phyloP scores from a whole-genome alignment of 2,888 invertebrate species.

The Aproaerema taeniolella region DNA sequence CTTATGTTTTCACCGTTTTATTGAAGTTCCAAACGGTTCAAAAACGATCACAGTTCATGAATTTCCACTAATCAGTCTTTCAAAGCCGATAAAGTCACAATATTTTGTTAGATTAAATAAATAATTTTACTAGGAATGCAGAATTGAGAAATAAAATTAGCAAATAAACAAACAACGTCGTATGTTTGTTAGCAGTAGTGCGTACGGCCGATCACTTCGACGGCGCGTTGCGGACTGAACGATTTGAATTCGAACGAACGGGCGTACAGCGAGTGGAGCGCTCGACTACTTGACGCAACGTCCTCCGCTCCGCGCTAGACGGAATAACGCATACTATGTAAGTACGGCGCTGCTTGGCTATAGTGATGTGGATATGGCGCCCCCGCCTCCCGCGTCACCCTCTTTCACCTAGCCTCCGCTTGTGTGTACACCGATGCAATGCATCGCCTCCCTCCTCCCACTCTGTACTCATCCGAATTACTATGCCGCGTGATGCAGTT shows the following conservation, averaged over 20 bases:
- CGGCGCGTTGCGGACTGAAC: conserved; percentile 62
- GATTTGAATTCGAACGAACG: conserved; percentile 25
- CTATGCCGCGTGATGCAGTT: conserved; percentile 16
- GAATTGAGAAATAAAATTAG: conserved; percentile 35
- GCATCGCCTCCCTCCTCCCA: conserved; percentile 26
- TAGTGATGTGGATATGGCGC: conserved; percentile 24
- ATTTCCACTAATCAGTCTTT: conserved; percentile 34
- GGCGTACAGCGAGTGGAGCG: conserved; percentile 29
- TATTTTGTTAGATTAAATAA: conserved; percentile 17
- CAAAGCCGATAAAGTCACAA: conserved; percentile 27
- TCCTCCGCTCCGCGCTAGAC: conserved; percentile 55
- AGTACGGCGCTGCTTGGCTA: conserved; percentile 29
- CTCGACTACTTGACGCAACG: conserved; percentile 39
- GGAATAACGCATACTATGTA: conserved; percentile 54
- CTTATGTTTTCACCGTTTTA: conserved; percentile 52
- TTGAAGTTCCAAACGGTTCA: conserved; percentile 55
- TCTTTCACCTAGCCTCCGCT: conserved; percentile 18
- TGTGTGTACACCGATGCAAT: conserved; percentile 17
- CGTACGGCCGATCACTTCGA: conserved; percentile 46
- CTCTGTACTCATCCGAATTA: conserved; percentile 22
- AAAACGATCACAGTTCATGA: conserved; percentile 64
- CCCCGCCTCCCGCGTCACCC: conserved; percentile 23
- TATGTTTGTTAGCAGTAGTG: conserved; percentile 31
- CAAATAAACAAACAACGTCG: conserved; percentile 43
- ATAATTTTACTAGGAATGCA: conserved; percentile 43